phyloP scores from a whole-genome alignment of 2,888 invertebrate species.

The Chloroclystis v-ata region DNA sequence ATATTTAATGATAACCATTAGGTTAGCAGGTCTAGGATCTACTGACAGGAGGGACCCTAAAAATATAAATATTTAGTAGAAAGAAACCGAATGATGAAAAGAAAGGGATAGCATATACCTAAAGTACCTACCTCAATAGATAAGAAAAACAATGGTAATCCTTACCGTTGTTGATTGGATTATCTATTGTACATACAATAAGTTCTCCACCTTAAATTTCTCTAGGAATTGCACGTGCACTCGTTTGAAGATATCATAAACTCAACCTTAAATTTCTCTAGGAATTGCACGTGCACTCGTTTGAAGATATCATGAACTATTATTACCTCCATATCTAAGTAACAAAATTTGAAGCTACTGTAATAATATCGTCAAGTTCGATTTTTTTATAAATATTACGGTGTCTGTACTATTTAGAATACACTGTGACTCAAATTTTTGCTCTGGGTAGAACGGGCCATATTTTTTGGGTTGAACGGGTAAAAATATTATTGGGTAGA shows the following conservation, averaged over 20 bases:
- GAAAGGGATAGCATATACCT: not conserved
- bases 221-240: not conserved
- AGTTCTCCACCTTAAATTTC: not conserved
- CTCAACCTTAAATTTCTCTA: not conserved
- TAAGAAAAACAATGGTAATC: not conserved
- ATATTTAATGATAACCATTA: constrained; percentile 1
- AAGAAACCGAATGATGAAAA: not conserved
- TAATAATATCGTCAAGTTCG: not conserved
- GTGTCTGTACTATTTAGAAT: too few species aligned
- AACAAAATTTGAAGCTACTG: constrained; percentile 1
- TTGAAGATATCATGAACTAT: constrained; percentile 1
- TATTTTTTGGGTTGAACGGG: too few species aligned
- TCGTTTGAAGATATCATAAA: constrained; percentile 2
- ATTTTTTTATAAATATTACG: not conserved
- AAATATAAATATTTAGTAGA: too few species aligned
- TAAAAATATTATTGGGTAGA: too few species aligned
- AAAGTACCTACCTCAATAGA: not conserved
- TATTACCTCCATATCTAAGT: not conserved
- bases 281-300: not conserved
- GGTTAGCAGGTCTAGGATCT: constrained; percentile 3
- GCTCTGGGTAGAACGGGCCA: too few species aligned
- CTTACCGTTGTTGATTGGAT: constrained; percentile 4
- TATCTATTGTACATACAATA: constrained; percentile 3
- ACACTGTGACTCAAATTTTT: too few species aligned
- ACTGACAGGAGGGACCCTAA: not conserved